phyloP scores from a whole-genome alignment of 2,797 vertebrate genomes.

The Gymnodraco acuticeps region DNA sequence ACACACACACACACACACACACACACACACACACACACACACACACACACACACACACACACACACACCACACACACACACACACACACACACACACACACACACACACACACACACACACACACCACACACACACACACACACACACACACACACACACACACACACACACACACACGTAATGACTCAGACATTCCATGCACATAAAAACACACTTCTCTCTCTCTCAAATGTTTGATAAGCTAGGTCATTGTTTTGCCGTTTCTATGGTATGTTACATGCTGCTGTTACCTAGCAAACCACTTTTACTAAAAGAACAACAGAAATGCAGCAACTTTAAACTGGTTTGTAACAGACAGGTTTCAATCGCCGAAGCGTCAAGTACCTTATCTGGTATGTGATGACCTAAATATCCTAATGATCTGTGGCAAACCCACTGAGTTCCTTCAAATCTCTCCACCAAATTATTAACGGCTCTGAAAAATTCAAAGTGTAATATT shows the following conservation, averaged over 20 bases:
- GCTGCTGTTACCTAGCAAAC: slow-evolving; percentile 24
- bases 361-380: slow-evolving; percentile 35
- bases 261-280: slow-evolving; percentile 33
- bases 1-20: neutral
- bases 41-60: neutral
- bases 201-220: slow-evolving; percentile 53
- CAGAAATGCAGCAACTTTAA: slow-evolving; percentile 19
- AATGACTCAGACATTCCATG: slow-evolving; percentile 67
- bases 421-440: slow-evolving; percentile 59
- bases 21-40: slow-evolving; percentile 27
- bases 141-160: slow-evolving; percentile 37
- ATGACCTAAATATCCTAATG: slow-evolving; percentile 58
- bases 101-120: slow-evolving; percentile 40
- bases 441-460: neutral
- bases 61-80: slow-evolving; percentile 20
- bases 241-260: slow-evolving; percentile 27
- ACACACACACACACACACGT: slow-evolving; percentile 33
- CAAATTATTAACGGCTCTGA: slow-evolving; percentile 53
- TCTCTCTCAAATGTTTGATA: slow-evolving; percentile 58
- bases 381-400: slow-evolving; percentile 56
- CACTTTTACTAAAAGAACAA: slow-evolving; percentile 32
- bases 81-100: slow-evolving; percentile 37
- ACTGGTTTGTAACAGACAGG: slow-evolving; percentile 29
- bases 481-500: slow-evolving; percentile 41
- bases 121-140: slow-evolving; percentile 21